Percentiles rank a stretch among this genome's conserved stretches.
These are phyloP conservation scores for Trichoplusia ni DNA, from an alignment of 1,140 invertebrate genomes.

Conservation along the genomic window DNA sequence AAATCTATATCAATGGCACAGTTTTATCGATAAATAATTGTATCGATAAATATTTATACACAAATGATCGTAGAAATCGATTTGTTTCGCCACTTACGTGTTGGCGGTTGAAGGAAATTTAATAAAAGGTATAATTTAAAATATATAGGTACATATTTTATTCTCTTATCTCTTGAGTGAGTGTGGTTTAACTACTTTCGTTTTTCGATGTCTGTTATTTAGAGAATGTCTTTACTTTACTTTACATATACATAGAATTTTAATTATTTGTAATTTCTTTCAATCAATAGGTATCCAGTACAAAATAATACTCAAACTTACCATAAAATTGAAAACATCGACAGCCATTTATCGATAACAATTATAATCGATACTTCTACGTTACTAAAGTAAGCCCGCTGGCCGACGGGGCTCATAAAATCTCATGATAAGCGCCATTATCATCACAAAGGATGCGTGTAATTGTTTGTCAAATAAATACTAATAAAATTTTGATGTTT, in stretches of 20 bases:
- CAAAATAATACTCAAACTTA: too few species aligned
- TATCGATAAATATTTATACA: constrained; percentile 32
- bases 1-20: constrained; percentile 47
- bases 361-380: too few species aligned
- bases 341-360: constrained; percentile 41
- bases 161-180: too few species aligned
- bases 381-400: constrained; percentile 41
- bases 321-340: too few species aligned
- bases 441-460: constrained; percentile 77
- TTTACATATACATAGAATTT: too few species aligned
- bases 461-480: constrained; percentile 81
- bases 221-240: too few species aligned
- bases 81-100: constrained; percentile 27
- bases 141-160: too few species aligned
- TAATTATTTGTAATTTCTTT: too few species aligned
- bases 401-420: constrained; percentile 60
- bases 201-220: too few species aligned
- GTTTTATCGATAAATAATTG: constrained; percentile 42
- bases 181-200: too few species aligned
- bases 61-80: constrained; percentile 17
- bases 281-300: too few species aligned
- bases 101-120: background rate
- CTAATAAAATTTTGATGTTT: constrained; percentile 75
- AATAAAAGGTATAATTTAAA: constrained; percentile 16
- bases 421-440: constrained; percentile 71